A percentile compares a stretch with the other conserved stretches of the same genome.
Conservation (phyloP, 2,113 vertebrate genomes). For the Oryzias curvinotus region DNA sequence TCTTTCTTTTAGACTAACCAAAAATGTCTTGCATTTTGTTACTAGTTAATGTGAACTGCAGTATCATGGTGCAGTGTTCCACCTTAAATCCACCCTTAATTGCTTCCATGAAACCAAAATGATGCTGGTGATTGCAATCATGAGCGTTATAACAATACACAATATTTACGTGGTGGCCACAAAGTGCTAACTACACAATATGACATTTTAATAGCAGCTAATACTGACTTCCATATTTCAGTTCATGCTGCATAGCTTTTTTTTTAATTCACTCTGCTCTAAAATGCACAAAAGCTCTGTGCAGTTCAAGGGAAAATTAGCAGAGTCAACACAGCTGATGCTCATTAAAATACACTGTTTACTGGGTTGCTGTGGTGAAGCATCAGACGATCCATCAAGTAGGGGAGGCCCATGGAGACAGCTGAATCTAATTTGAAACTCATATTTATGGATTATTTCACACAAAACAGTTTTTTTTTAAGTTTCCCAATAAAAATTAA, state of each 20-base stretch:
- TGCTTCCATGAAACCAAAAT: constrained; percentile 17
- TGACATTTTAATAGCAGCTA: constrained; percentile 23
- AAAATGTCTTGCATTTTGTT: no score
- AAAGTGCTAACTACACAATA: constrained; percentile 4
- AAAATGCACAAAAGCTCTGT: constrained; percentile 6
- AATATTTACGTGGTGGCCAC: neutral
- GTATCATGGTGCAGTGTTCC: neutral
- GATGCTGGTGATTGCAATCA: constrained; percentile 6
- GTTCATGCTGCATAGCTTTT: neutral
- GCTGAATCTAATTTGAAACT: neutral
- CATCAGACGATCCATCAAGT: neutral
- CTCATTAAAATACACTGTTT: neutral
- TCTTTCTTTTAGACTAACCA: no score
- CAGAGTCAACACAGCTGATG: constrained; percentile 25
- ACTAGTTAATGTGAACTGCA: no score
- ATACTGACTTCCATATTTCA: constrained; percentile 19
- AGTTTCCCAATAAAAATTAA: neutral
- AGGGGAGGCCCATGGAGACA: neutral
- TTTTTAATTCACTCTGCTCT: neutral
- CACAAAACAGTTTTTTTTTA: neutral
- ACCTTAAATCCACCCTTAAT: neutral
- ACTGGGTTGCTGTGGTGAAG: constrained; percentile 8
- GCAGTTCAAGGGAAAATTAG: constrained; percentile 16
- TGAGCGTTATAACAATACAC: neutral
- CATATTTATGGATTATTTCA: constrained; percentile 1